These are phyloP conservation scores for Cotesia glomerata DNA, from an alignment of 1,140 invertebrate genomes.

Conservation along the genomic window DNA sequence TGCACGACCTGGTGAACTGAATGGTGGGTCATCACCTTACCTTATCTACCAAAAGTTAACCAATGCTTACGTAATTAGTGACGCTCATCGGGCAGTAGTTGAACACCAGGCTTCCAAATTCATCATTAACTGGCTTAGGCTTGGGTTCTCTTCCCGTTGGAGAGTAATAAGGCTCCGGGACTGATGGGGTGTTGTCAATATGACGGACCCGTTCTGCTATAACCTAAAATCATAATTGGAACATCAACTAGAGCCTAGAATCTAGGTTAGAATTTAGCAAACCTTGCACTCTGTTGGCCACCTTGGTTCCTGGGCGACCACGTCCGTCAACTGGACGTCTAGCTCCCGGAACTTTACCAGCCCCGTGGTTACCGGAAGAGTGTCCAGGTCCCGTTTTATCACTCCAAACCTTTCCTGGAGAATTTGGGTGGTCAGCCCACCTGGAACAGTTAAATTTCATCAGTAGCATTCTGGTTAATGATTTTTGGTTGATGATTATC, in stretches of 20 bases:
- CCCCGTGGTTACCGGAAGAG: constrained; percentile 43
- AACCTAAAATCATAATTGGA: constrained; percentile 68
- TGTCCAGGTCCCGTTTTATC: constrained; percentile 44
- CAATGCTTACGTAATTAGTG: constrained; percentile 85
- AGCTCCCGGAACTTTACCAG: constrained; percentile 42
- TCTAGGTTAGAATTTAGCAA: constrained; percentile 27
- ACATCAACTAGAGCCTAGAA: no score
- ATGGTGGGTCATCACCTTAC: constrained; percentile 22
- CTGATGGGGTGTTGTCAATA: constrained; percentile 73
- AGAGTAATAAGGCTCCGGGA: constrained; percentile 82
- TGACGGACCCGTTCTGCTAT: constrained; percentile 80
- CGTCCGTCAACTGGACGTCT: constrained; percentile 59
- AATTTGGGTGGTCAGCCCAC: constrained; percentile 39
- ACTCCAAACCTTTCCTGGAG: constrained; percentile 43
- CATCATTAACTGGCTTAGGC: constrained; percentile 83
- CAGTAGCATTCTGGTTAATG: neutral
- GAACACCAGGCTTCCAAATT: constrained; percentile 83
- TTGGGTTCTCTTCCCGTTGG: constrained; percentile 79
- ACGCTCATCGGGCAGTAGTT: constrained; percentile 85
- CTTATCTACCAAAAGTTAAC: neutral
- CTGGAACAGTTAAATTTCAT: constrained; percentile 28
- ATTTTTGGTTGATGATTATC: neutral
- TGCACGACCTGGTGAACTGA: constrained; percentile 75
- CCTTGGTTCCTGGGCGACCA: constrained; percentile 74
- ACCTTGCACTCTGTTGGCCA: constrained; percentile 91